phyloP scores from a whole-genome alignment of 2,113 vertebrate genomes.

The Crocuta crocuta region DNA sequence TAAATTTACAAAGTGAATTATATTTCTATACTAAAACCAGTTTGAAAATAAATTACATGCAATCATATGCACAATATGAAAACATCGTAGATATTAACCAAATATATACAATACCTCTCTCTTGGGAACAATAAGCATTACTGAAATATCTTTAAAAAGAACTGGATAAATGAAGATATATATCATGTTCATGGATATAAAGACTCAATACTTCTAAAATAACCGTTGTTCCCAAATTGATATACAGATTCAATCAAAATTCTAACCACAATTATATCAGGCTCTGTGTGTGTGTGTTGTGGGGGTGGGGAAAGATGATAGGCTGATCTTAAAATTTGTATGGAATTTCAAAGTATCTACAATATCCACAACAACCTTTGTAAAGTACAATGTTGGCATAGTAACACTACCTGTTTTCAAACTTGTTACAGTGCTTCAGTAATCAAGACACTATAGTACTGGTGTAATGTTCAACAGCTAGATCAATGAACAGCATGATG shows the following conservation, averaged over 20 bases:
- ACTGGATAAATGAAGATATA: neutral
- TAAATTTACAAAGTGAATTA: neutral
- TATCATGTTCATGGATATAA: neutral
- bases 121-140: neutral
- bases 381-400: neutral
- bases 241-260: neutral
- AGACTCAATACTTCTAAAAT: neutral
- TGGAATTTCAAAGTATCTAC: neutral
- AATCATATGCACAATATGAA: neutral
- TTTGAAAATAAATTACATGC: neutral
- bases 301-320: neutral
- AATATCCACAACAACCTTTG: neutral
- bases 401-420: neutral
- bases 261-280: neutral
- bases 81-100: neutral
- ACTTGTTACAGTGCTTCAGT: neutral
- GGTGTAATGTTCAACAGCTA: neutral
- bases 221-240: neutral
- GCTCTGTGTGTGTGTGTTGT: neutral
- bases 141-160: neutral
- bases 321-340: neutral
- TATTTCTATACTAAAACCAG: neutral
- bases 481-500: neutral
- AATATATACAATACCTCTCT: neutral
- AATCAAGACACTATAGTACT: neutral